Evolutionary conservation across 2,113 vertebrate genomes (phyloP), one percentile per base, ranked within the genome.

Genomic region (Pelodiscus sinensis): DNA sequence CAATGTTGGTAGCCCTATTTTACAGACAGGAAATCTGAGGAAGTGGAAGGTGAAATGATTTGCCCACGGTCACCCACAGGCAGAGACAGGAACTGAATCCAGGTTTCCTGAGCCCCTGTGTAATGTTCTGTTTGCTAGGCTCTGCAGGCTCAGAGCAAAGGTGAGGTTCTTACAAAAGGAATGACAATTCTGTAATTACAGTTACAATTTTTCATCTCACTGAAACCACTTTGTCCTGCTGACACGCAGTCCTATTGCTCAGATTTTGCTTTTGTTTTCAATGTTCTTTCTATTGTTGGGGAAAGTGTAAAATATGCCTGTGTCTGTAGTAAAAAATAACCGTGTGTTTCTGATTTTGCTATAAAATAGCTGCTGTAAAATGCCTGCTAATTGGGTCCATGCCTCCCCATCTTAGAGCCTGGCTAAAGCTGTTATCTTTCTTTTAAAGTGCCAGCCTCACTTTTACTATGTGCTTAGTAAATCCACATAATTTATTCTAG

Each of bases 301-400:
- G 35, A 58, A 35, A 58, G 55, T 65, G n/a, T 62, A 58, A 15
- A 1, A 9, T 78, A 84, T 3, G 13, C 4, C 44, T 18, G 11
- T 82, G 92, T 85, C 21, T 94, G 90, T 88, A 84, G 13, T n/a
- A 82, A 88, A 55, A 55, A 52, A 81, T 90, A 86, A 50, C 56
- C 27, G 86, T 15, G 8, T 2, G 0, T 93, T 92, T 85, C 79
- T 55, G 50, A 94, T 91, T 88, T 81, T 79, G 12, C 83, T 87
- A 56, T 82, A 90, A 96, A 96, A 94, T 91, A 89, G 52, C 29
- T 84, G 62, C 92, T 96, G 92, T 93, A 93, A 96, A 97, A 89
- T 91, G 51, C 31, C 93, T 2, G 1, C 2, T 91, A 88, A 94
- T 82, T 55, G 68, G n/a, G 25, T 35, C 52, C 52, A 44, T 35